Conservation (phyloP, 2,888 invertebrate genomes). For the Leptinotarsa peninsularis region DNA sequence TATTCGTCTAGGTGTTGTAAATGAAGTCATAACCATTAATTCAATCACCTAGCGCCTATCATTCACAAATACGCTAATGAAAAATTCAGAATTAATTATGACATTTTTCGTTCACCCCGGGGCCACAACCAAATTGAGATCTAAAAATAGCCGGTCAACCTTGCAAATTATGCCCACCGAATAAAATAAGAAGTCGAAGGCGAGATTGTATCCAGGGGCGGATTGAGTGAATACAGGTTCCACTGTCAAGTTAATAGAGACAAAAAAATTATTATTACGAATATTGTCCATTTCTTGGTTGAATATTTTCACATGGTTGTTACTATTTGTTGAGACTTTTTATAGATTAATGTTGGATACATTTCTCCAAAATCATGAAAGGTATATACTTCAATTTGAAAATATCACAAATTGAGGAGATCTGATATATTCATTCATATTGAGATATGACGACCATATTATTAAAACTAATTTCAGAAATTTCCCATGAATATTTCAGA, state of each 20-base stretch:
- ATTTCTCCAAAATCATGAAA: too few relatives aligned
- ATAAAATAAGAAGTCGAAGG: constrained; percentile 14
- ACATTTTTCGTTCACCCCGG: constrained; percentile 25
- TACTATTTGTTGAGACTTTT: too few relatives aligned
- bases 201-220: constrained; percentile 14
- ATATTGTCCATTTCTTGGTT: too few relatives aligned
- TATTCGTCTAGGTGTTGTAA: constrained; percentile 1
- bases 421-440: too few relatives aligned
- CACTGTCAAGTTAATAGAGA: not conserved
- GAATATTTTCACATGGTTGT: too few relatives aligned
- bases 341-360: too few relatives aligned
- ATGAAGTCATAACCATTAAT: constrained; percentile 25
- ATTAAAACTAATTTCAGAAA: too few relatives aligned
- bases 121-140: constrained; percentile 32
- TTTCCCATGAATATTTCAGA: too few relatives aligned
- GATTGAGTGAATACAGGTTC: constrained; percentile 12
- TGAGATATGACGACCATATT: too few relatives aligned
- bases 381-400: too few relatives aligned
- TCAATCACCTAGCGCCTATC: constrained; percentile 26
- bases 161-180: constrained; percentile 49
- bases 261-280: too few relatives aligned
- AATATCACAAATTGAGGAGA: too few relatives aligned
- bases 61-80: constrained; percentile 29
- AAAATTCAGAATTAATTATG: constrained; percentile 29
- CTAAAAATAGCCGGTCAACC: constrained; percentile 53